phyloP scores from a whole-genome alignment of 2,888 invertebrate species.

The Epinotia brunnichana region DNA sequence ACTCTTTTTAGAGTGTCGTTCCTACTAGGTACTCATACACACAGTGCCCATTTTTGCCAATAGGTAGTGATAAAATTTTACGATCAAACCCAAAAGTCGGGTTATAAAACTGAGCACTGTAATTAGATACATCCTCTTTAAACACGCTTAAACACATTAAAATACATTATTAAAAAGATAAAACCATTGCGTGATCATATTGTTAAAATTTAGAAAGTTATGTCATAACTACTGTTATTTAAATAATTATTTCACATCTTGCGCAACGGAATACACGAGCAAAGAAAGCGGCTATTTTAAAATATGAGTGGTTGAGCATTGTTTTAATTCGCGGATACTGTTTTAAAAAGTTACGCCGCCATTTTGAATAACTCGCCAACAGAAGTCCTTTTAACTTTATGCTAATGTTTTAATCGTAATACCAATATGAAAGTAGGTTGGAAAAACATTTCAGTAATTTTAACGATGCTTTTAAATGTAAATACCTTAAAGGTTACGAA shows the following conservation, averaged over 20 bases:
- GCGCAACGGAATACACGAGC: conserved; percentile 62
- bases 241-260: conserved; percentile 80
- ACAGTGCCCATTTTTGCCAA: not conserved
- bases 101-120: conserved; percentile 28
- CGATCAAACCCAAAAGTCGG: conserved; percentile 10
- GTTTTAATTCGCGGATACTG: conserved; percentile 18
- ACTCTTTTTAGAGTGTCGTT: not conserved
- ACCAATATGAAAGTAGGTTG: not conserved
- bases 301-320: conserved; percentile 58
- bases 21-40: too few species aligned
- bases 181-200: conserved; percentile 67
- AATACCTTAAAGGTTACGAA: conserved; percentile 20
- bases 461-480: not conserved
- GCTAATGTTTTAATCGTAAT: not conserved
- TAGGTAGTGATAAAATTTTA: conserved; percentile 3
- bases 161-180: conserved; percentile 45
- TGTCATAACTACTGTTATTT: conserved; percentile 69
- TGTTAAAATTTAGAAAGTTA: conserved; percentile 75
- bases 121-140: conserved; percentile 39
- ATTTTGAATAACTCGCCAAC: conserved; percentile 10
- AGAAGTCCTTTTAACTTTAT: not conserved
- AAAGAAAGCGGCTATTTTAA: conserved; percentile 79
- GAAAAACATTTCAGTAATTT: not conserved
- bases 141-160: conserved; percentile 38
- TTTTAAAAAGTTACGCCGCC: conserved; percentile 16